A percentile compares a stretch with the other conserved stretches of the same genome.
phyloP scores from a whole-genome alignment of 2,797 vertebrate species.

The Amazona ochrocephala region DNA sequence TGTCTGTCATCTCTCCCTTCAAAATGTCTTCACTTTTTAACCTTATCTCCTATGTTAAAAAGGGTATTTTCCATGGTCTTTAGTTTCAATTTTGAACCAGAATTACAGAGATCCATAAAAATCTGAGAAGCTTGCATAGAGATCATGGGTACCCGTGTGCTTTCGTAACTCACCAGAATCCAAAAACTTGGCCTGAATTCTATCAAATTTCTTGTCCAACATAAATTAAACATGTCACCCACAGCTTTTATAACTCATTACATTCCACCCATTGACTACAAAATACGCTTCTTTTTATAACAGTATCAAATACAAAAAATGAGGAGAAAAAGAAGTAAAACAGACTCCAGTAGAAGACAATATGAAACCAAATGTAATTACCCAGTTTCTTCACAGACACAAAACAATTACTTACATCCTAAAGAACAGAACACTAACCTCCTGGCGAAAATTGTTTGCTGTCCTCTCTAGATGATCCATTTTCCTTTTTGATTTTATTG shows the following conservation, averaged over 20 bases:
- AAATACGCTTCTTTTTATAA: not conserved
- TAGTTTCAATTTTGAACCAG: not conserved
- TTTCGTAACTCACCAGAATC: not conserved
- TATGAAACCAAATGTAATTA: not conserved
- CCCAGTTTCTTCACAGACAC: not conserved
- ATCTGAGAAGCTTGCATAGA: not conserved
- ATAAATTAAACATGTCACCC: not conserved
- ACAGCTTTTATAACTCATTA: not conserved
- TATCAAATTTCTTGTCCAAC: not conserved
- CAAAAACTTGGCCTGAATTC: not conserved
- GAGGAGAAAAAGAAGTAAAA: not conserved
- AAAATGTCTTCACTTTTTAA: not conserved
- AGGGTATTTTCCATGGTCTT: not conserved
- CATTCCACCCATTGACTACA: not conserved
- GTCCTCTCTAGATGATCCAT: slow-evolving; percentile 91
- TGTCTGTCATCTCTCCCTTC: not conserved
- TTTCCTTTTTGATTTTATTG: slow-evolving; percentile 84
- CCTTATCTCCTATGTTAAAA: not conserved
- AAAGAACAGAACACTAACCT: slow-evolving; percentile 78
- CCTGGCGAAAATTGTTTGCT: slow-evolving; percentile 85
- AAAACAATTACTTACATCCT: slow-evolving; percentile 8
- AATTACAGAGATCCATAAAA: not conserved
- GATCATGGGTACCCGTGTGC: accelerated
- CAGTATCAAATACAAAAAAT: not conserved
- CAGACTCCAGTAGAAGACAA: not conserved